Conservation (phyloP, 1,140 invertebrate genomes). For the Dreissena polymorpha region DNA sequence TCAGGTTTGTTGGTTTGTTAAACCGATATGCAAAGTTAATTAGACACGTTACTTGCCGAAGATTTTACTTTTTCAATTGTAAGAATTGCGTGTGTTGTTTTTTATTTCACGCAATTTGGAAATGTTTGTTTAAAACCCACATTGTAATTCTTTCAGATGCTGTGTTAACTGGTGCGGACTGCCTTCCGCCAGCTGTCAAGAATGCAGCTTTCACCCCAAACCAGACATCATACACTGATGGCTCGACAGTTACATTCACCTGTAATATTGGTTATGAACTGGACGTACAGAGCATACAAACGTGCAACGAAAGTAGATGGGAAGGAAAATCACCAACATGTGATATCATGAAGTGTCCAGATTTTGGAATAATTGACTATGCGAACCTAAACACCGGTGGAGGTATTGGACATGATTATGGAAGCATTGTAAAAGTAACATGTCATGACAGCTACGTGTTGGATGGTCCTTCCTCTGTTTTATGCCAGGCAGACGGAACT, state of each 20-base stretch:
- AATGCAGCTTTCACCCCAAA: no score
- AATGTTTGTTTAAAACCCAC: no score
- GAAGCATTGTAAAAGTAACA: constrained; percentile 20
- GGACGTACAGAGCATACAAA: not conserved
- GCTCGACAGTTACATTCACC: not conserved
- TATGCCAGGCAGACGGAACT: constrained; percentile 20
- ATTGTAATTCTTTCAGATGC: no score
- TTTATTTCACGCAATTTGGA: no score
- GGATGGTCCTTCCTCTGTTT: not conserved
- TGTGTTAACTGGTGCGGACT: no score
- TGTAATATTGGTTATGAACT: constrained; percentile 30
- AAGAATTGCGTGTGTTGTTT: no score
- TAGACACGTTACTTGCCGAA: no score
- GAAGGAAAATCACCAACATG: constrained; percentile 2
- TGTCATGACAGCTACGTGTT: constrained; percentile 32
- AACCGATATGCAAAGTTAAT: no score
- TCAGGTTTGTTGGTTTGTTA: no score
- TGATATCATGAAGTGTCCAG: constrained; percentile 26
- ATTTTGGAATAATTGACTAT: constrained; percentile 31
- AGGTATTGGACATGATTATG: constrained; percentile 28
- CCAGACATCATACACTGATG: no score
- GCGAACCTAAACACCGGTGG: not conserved
- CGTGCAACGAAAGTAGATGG: constrained; percentile 15
- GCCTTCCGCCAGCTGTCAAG: no score
- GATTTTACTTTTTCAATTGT: no score